These are phyloP conservation scores for Acleris laterana DNA, from an alignment of 2,888 invertebrate genomes.

Conservation along the genomic window DNA sequence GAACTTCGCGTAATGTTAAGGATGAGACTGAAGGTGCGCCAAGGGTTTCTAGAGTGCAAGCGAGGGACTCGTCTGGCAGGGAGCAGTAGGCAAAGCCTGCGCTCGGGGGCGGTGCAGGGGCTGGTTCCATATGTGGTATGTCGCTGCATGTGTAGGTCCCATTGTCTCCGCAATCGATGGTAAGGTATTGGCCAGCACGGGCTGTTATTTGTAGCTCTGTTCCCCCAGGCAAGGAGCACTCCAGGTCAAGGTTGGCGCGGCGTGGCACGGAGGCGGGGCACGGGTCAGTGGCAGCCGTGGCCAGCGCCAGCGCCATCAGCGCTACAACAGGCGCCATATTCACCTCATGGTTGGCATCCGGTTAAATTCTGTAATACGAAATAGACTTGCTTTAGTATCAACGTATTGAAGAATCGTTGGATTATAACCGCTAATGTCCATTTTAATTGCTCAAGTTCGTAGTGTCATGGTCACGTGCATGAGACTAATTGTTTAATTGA, in stretches of 20 bases:
- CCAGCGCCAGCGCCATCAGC: constrained; percentile 15
- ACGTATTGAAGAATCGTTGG: too few species aligned
- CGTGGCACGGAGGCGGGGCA: constrained; percentile 14
- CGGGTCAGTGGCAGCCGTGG: constrained; percentile 10
- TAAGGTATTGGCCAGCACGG: constrained; percentile 17
- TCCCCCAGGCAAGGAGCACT: constrained; percentile 17
- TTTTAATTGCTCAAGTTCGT: too few species aligned
- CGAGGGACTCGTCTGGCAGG: constrained; percentile 26
- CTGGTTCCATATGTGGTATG: constrained; percentile 10
- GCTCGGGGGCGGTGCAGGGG: constrained; percentile 18
- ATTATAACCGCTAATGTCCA: too few species aligned
- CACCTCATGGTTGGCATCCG: constrained; percentile 13
- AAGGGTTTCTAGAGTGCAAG: constrained; percentile 22
- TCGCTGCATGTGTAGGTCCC: constrained; percentile 19
- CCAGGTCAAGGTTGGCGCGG: constrained; percentile 13
- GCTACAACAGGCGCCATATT: constrained; percentile 7
- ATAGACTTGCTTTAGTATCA: too few species aligned
- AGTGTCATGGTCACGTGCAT: too few species aligned
- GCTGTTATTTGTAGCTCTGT: constrained; percentile 13
- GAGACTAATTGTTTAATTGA: too few species aligned
- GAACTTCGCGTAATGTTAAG: constrained; percentile 86
- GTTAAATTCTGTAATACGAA: too few species aligned
- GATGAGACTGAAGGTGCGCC: constrained; percentile 84
- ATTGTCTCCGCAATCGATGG: constrained; percentile 17
- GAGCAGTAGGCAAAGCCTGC: constrained; percentile 16